Conservation (phyloP, 2,113 vertebrate genomes). For the Morphnarchus princeps region DNA sequence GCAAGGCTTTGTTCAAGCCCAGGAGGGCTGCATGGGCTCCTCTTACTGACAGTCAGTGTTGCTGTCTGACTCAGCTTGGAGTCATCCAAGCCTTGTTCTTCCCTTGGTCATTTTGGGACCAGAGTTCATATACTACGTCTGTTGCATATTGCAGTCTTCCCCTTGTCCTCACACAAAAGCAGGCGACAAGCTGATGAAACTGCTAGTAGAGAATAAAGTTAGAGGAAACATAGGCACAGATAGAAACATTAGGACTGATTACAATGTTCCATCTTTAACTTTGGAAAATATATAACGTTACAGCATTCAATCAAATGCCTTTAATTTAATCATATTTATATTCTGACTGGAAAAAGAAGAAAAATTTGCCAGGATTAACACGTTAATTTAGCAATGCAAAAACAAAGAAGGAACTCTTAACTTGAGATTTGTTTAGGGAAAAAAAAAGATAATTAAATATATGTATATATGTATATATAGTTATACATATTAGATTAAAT, state of each 20-base stretch:
- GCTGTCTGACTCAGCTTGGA: background rate
- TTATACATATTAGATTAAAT: constrained; percentile 74
- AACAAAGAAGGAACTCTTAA: background rate
- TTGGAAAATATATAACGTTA: background rate
- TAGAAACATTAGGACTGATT: background rate
- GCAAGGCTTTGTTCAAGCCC: background rate
- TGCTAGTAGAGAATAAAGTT: background rate
- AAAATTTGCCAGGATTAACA: background rate
- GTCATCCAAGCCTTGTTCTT: background rate
- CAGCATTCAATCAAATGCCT: constrained; percentile 1
- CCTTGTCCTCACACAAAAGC: background rate
- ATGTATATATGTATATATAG: background rate
- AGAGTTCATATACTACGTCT: background rate
- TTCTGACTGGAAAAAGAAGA: background rate
- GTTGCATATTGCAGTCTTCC: background rate
- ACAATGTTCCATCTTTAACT: background rate
- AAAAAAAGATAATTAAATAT: constrained; percentile 27
- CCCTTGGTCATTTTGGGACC: background rate
- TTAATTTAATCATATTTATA: constrained; percentile 31
- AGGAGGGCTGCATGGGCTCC: background rate
- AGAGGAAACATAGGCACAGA: background rate
- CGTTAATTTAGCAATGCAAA: background rate
- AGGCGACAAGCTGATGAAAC: background rate
- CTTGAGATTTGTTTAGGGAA: background rate
- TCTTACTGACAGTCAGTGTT: background rate